Evolutionary conservation across 1,140 invertebrate genomes (phyloP).

Genomic region (Sarcophaga bullata): DNA sequence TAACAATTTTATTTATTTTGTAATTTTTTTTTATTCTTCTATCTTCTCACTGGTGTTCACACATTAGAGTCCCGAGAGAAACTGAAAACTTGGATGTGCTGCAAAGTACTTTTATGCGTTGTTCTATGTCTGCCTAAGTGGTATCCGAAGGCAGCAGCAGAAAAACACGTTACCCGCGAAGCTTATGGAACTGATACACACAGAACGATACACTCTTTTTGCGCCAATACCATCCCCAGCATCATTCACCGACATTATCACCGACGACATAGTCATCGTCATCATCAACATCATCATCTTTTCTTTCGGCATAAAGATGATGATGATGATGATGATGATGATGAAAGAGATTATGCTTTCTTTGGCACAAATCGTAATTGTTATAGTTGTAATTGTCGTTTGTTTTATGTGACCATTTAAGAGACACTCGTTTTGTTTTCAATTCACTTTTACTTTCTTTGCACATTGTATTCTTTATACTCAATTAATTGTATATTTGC

Average conservation of each 20-base stretch:
- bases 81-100: constrained; percentile 42
- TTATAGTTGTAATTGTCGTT: background rate
- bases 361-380: background rate
- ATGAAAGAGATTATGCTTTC: background rate
- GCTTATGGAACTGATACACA: constrained; percentile 21
- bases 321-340: background rate
- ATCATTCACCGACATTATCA: background rate
- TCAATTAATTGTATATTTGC: too few relatives aligned
- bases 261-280: background rate
- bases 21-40: background rate
- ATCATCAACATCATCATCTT: background rate
- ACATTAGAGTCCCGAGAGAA: constrained; percentile 43
- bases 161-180: background rate
- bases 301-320: background rate
- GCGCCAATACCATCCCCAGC: background rate
- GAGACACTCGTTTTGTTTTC: background rate
- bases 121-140: constrained; percentile 19
- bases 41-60: constrained; percentile 34
- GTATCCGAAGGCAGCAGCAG: background rate
- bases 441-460: constrained; percentile 30
- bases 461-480: too few relatives aligned
- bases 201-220: background rate
- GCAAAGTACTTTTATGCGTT: constrained; percentile 43
- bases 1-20: constrained; percentile 35
- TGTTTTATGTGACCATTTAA: background rate